Percentiles rank a stretch among this genome's conserved stretches.
Evolutionary conservation across 2,888 invertebrate species (phyloP).

Genomic region (Athrips mouffetella): DNA sequence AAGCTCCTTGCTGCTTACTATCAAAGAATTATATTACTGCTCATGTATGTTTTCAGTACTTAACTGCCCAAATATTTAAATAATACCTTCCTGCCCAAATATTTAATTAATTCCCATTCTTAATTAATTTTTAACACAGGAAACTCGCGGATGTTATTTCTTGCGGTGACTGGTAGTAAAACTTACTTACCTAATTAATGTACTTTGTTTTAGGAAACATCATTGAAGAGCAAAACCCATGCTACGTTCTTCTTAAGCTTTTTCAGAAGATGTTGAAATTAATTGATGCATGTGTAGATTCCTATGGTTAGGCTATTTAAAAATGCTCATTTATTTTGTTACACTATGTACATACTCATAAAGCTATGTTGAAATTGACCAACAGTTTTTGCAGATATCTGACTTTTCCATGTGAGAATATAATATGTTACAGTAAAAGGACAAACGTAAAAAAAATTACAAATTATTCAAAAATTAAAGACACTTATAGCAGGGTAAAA

Average conservation of each 20-base stretch:
- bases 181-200: conserved; percentile 19
- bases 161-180: not conserved
- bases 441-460: conserved; percentile 47
- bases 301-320: conserved; percentile 32
- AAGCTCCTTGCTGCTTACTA: too few relatives aligned
- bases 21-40: too few relatives aligned
- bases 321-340: conserved; percentile 41
- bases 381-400: conserved; percentile 70
- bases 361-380: conserved; percentile 73
- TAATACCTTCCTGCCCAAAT: too few relatives aligned
- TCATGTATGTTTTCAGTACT: too few relatives aligned
- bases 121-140: too few relatives aligned
- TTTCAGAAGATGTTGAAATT: conserved; percentile 23
- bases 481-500: conserved; percentile 41
- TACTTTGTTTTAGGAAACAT: conserved; percentile 14
- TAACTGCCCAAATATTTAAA: too few relatives aligned
- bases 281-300: conserved; percentile 41
- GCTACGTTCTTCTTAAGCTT: conserved; percentile 32
- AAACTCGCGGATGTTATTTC: conserved; percentile 11
- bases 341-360: conserved; percentile 43
- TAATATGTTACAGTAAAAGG: conserved; percentile 35
- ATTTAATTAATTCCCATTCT: too few relatives aligned
- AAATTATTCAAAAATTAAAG: conserved; percentile 45
- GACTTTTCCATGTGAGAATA: conserved; percentile 52
- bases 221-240: conserved; percentile 64